phyloP scores from a whole-genome alignment of 2,113 vertebrate species.

The Neodon shergylaensis region DNA sequence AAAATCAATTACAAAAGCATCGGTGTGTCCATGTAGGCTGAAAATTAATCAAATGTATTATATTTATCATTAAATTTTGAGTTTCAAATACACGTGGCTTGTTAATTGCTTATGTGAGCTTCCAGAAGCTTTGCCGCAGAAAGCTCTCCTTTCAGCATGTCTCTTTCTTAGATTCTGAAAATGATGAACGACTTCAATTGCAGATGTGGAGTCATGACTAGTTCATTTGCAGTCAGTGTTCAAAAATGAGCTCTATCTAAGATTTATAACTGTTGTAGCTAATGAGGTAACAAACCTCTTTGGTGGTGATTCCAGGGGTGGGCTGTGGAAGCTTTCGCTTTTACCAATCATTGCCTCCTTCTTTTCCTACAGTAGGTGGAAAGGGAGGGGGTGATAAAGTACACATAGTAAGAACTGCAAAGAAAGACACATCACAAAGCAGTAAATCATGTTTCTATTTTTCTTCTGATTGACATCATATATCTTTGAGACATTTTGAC shows the following conservation, averaged over 20 bases:
- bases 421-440: constrained; percentile 11
- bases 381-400: not conserved
- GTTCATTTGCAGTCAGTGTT: not conserved
- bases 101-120: not conserved
- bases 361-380: constrained; percentile 43
- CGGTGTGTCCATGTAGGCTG: not conserved
- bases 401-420: constrained; percentile 32
- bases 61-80: constrained; percentile 19
- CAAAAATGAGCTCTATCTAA: constrained; percentile 45
- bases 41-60: not conserved
- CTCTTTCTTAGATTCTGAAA: not conserved
- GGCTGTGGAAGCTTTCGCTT: constrained; percentile 76
- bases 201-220: not conserved
- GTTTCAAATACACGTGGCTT: not conserved
- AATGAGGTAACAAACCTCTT: constrained; percentile 78
- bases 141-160: not conserved
- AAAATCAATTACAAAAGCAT: not conserved
- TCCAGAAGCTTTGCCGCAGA: not conserved
- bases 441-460: not conserved
- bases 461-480: not conserved
- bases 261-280: constrained; percentile 48
- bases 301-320: constrained; percentile 77
- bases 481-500: not conserved
- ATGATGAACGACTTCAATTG: not conserved
- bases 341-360: constrained; percentile 75